phyloP scores from a whole-genome alignment of 1,140 invertebrate genomes.

The Idris sp. region DNA sequence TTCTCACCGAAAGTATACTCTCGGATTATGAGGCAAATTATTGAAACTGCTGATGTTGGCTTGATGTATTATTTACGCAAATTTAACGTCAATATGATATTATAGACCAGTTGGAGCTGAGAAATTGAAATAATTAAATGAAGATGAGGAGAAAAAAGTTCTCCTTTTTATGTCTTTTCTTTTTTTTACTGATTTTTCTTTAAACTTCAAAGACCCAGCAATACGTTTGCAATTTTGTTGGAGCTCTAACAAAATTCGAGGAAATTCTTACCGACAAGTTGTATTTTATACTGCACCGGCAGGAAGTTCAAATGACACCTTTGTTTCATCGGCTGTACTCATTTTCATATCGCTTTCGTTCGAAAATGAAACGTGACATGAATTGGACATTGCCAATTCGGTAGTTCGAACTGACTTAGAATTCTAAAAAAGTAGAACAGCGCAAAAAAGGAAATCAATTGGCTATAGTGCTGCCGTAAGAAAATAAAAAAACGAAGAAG shows the following conservation, averaged over 20 bases:
- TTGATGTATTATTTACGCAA: conserved; percentile 45
- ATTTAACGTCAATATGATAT: conserved; percentile 28
- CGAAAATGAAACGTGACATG: conserved; percentile 55
- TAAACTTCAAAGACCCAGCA: no score
- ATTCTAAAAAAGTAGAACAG: conserved; percentile 37
- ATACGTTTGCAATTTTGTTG: no score
- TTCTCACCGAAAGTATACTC: conserved; percentile 34
- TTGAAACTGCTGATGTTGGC: conserved; percentile 49
- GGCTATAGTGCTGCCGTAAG: conserved; percentile 14
- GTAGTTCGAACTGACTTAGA: conserved; percentile 18
- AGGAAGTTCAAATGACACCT: conserved; percentile 28
- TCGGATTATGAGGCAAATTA: conserved; percentile 31
- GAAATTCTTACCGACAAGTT: no score
- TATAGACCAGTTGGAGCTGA: conserved; percentile 12
- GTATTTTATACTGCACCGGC: conserved; percentile 1
- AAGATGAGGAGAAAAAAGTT: no score
- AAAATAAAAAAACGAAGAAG: background rate
- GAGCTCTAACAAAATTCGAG: no score
- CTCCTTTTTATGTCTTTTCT: no score
- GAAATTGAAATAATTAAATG: no score
- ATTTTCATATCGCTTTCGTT: conserved; percentile 39
- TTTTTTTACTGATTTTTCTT: no score
- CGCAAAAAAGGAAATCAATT: conserved; percentile 35
- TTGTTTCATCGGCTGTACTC: conserved; percentile 45
- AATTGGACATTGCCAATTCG: conserved; percentile 27